Evolutionary conservation across 2,888 invertebrate species (phyloP).

Genomic region (Dasypogon diadema): DNA sequence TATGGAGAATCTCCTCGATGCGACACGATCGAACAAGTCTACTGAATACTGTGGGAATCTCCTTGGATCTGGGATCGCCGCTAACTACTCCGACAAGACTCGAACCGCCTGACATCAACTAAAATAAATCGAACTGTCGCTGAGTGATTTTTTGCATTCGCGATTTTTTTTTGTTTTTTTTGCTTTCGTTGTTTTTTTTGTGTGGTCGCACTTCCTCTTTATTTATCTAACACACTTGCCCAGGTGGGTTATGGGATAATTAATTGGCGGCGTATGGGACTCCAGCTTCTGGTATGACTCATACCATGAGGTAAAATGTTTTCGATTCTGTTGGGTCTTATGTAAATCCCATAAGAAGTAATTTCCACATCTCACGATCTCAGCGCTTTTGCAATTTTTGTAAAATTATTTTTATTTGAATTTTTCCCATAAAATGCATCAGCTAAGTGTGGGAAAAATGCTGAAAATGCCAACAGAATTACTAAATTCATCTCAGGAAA

Average conservation of each 20-base stretch:
- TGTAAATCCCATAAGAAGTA: slow-evolving; percentile 21
- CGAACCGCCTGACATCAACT: neutral
- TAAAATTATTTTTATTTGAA: slow-evolving; percentile 42
- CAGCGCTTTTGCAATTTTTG: slow-evolving; percentile 34
- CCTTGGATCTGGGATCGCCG: slow-evolving; percentile 10
- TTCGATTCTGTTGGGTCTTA: slow-evolving; percentile 14
- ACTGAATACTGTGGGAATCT: slow-evolving; percentile 50
- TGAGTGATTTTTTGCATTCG: neutral
- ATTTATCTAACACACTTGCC: slow-evolving; percentile 13
- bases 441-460: slow-evolving; percentile 52
- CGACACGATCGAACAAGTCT: slow-evolving; percentile 51
- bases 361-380: slow-evolving; percentile 42
- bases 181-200: neutral
- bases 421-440: slow-evolving; percentile 20
- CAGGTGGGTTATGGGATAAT: slow-evolving; percentile 37
- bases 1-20: slow-evolving; percentile 28
- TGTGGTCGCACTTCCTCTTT: slow-evolving; percentile 2
- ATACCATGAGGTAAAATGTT: neutral
- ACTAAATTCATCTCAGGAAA: slow-evolving; percentile 29
- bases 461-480: slow-evolving; percentile 25
- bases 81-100: neutral
- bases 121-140: slow-evolving; percentile 32
- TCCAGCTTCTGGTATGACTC: slow-evolving; percentile 16
- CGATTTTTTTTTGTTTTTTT: neutral
- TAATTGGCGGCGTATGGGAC: neutral